phyloP scores from a whole-genome alignment of 2,888 invertebrate genomes.

The Orthosia gracilis region DNA sequence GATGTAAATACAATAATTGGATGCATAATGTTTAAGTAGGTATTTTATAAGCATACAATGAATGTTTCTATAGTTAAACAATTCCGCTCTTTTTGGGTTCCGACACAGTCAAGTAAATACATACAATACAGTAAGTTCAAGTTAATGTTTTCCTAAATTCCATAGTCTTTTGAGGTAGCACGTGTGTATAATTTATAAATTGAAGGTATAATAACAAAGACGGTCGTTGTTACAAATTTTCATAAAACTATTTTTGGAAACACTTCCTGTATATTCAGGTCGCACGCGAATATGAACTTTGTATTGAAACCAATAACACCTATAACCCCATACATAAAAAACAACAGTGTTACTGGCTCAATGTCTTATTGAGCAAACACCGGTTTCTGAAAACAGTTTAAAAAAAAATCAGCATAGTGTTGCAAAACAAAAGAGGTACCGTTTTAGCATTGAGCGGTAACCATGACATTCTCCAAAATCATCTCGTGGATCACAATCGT shows the following conservation, averaged over 20 bases:
- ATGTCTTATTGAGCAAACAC: slow-evolving; percentile 75
- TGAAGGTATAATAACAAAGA: slow-evolving; percentile 24
- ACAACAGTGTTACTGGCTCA: slow-evolving; percentile 56
- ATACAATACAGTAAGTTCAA: not conserved
- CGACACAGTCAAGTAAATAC: not conserved
- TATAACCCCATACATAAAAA: slow-evolving; percentile 41
- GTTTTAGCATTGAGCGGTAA: slow-evolving; percentile 74
- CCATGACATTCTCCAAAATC: slow-evolving; percentile 90
- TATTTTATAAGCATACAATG: not conserved
- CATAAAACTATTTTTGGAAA: slow-evolving; percentile 36
- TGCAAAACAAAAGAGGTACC: slow-evolving; percentile 78
- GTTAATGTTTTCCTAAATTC: slow-evolving; percentile 2
- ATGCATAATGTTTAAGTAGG: not conserved
- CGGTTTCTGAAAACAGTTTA: slow-evolving; percentile 54
- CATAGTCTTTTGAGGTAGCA: not conserved
- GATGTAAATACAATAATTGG: not conserved
- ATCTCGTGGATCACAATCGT: slow-evolving; percentile 86
- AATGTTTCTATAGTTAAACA: too few species aligned
- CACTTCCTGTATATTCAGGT: slow-evolving; percentile 44
- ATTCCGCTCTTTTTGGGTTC: too few species aligned
- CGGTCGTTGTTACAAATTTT: slow-evolving; percentile 30
- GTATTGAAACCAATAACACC: slow-evolving; percentile 46
- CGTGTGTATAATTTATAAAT: slow-evolving; percentile 11
- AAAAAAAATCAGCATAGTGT: slow-evolving; percentile 71
- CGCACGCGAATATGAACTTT: slow-evolving; percentile 49